Conservation (phyloP, 2,797 vertebrate species). For the Hydrocynus forskahlii region DNA sequence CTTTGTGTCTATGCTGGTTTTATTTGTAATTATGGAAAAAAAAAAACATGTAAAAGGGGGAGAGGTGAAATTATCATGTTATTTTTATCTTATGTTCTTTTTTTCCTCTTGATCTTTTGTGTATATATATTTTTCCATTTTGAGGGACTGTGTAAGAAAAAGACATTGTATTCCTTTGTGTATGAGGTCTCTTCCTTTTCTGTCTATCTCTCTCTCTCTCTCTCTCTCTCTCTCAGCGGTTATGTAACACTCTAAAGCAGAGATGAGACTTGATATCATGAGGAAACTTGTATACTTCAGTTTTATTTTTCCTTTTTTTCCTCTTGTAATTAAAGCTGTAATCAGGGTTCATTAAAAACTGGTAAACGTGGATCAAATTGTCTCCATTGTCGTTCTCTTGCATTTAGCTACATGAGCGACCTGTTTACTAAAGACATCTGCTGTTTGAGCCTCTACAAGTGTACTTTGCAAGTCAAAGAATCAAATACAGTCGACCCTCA, state of each 20-base stretch:
- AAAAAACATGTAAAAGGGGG: constrained; percentile 47
- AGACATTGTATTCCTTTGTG: constrained; percentile 72
- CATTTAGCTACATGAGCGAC: neutral
- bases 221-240: constrained; percentile 53
- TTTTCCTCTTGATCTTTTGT: constrained; percentile 63
- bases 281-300: constrained; percentile 69
- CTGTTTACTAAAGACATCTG: neutral
- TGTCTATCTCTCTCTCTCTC: constrained; percentile 63
- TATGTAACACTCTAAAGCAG: constrained; percentile 63
- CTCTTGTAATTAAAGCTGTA: constrained; percentile 85
- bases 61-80: constrained; percentile 61
- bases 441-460: too few species aligned
- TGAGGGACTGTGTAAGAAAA: constrained; percentile 71
- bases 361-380: constrained; percentile 64
- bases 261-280: constrained; percentile 55
- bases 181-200: constrained; percentile 45
- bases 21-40: constrained; percentile 53
- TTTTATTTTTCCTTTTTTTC: constrained; percentile 71
- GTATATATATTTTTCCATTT: constrained; percentile 67
- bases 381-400: constrained; percentile 15
- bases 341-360: constrained; percentile 85
- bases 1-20: constrained; percentile 53
- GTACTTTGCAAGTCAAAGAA: too few species aligned
- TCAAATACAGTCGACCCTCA: too few species aligned
- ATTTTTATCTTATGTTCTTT: constrained; percentile 50